These are phyloP conservation scores for Sipunculus nudus DNA, from an alignment of 2,888 invertebrate genomes.

Conservation along the genomic window DNA sequence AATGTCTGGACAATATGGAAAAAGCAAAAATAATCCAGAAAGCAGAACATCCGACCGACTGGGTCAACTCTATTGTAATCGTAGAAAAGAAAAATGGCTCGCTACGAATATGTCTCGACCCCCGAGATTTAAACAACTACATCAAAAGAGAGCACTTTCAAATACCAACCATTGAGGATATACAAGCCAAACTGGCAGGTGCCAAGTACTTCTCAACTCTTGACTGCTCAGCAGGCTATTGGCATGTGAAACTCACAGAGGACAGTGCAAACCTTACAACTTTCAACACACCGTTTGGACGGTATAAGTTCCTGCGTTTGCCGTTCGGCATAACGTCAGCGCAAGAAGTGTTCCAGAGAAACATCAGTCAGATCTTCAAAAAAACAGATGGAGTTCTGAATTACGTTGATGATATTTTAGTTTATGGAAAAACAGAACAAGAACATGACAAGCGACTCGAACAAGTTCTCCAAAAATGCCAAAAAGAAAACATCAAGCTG, in stretches of 20 bases:
- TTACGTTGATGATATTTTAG: conserved; percentile 1
- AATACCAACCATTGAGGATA: conserved; percentile 35
- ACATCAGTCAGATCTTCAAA: conserved; percentile 21
- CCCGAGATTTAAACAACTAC: not conserved
- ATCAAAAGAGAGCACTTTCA: conserved; percentile 7
- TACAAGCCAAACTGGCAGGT: conserved; percentile 26
- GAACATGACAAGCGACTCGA: conserved; percentile 1
- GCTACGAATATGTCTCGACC: conserved; percentile 5
- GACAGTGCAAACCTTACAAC: conserved; percentile 24
- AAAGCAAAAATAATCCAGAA: not conserved
- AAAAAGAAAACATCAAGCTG: conserved; percentile 1
- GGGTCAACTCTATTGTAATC: conserved; percentile 6
- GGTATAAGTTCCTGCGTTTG: conserved; percentile 31
- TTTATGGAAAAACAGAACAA: not conserved
- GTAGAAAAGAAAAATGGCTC: conserved; percentile 6
- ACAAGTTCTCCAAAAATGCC: not conserved
- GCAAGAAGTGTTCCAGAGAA: conserved; percentile 32
- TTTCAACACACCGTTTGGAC: conserved; percentile 32
- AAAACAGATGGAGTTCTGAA: not conserved
- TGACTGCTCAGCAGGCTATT: conserved; percentile 29
- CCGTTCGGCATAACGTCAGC: conserved; percentile 35
- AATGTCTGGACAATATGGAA: conserved; percentile 3
- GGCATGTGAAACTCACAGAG: conserved; percentile 24
- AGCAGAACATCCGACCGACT: conserved; percentile 3
- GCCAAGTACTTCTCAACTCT: conserved; percentile 34